Conservation (phyloP, 2,888 invertebrate genomes). For the Pristionchus fissidentatus region DNA sequence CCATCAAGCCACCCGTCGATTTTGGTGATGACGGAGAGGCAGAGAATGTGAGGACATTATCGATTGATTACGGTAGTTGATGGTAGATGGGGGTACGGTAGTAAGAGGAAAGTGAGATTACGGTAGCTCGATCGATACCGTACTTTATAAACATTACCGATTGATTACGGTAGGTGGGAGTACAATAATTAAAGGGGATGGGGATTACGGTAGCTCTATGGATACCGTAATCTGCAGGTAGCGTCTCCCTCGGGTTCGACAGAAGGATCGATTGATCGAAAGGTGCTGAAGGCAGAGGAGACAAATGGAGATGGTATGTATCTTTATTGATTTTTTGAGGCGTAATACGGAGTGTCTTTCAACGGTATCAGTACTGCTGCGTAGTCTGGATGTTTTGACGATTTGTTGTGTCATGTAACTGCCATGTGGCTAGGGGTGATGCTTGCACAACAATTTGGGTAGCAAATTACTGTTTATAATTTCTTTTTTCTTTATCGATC, state of each 20-base stretch:
- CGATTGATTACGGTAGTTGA: not conserved
- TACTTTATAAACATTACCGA: not conserved
- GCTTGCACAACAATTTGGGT: no score
- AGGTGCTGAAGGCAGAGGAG: not conserved
- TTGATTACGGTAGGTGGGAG: not conserved
- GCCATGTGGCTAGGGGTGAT: no score
- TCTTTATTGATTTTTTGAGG: not conserved
- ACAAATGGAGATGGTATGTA: not conserved
- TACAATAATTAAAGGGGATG: not conserved
- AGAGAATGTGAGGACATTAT: constrained; percentile 11
- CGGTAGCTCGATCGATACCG: constrained; percentile 8
- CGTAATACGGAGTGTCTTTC: not conserved
- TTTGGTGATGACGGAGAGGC: constrained; percentile 7
- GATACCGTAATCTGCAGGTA: no score
- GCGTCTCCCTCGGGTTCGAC: no score
- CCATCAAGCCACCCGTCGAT: not conserved
- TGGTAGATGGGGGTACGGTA: not conserved
- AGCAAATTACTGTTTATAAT: no score
- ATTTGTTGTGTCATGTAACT: no score
- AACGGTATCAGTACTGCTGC: no score
- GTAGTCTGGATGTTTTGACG: no score
- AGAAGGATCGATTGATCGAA: no score
- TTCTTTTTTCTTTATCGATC: no score
- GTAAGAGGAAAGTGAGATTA: no score
- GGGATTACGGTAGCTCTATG: not conserved